phyloP scores from a whole-genome alignment of 2,888 invertebrate genomes.

The Steromphala cineraria region DNA sequence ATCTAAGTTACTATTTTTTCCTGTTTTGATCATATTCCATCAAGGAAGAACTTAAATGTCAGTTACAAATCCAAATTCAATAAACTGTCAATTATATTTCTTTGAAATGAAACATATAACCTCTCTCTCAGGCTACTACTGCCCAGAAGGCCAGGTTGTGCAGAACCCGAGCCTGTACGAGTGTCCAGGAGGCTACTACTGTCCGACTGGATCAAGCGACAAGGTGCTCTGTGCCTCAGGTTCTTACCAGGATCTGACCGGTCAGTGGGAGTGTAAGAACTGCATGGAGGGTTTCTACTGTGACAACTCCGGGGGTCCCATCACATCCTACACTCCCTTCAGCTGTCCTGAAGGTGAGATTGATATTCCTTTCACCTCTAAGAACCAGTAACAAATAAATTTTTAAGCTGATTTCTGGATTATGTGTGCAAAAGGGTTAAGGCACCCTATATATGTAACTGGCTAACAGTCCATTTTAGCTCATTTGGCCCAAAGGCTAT shows the following conservation, averaged over 20 bases:
- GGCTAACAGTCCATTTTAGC: too few species aligned
- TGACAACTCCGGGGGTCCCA: slow-evolving; percentile 63
- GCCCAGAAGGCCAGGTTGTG: slow-evolving; percentile 63
- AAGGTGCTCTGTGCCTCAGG: slow-evolving; percentile 67
- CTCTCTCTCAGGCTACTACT: slow-evolving; percentile 68
- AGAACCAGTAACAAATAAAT: too few species aligned
- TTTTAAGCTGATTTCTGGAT: too few species aligned
- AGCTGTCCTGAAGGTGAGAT: slow-evolving; percentile 67
- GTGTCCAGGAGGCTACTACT: slow-evolving; percentile 70
- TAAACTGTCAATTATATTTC: neutral
- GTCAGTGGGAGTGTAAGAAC: slow-evolving; percentile 64
- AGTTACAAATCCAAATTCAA: neutral
- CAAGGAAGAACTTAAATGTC: neutral
- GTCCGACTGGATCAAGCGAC: slow-evolving; percentile 56
- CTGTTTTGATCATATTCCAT: too few species aligned
- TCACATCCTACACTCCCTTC: slow-evolving; percentile 65
- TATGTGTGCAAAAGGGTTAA: too few species aligned
- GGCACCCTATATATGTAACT: too few species aligned
- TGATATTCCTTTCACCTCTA: too few species aligned
- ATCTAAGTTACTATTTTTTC: too few species aligned
- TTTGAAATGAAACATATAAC: neutral
- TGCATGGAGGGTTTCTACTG: slow-evolving; percentile 73
- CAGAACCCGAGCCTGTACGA: slow-evolving; percentile 55
- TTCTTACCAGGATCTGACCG: slow-evolving; percentile 63
- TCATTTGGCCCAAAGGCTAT: too few species aligned